Percentiles rank a stretch among this genome's conserved stretches.
Evolutionary conservation across 2,888 invertebrate genomes (phyloP).

Genomic region (Zygogramma bicolorata): DNA sequence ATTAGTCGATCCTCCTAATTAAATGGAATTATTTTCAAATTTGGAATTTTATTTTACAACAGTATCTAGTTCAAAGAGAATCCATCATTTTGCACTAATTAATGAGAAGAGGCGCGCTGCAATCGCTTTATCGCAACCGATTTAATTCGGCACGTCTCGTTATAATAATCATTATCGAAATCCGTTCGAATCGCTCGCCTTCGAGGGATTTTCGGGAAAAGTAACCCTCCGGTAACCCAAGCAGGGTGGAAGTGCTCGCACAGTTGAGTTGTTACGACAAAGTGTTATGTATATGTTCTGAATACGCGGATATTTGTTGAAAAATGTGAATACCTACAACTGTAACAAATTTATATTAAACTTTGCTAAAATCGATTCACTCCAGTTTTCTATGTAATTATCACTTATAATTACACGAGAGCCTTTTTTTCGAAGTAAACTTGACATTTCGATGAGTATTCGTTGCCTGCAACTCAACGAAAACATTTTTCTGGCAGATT

Average conservation of each 20-base stretch:
- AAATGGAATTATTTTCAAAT: conserved; percentile 33
- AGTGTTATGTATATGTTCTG: too few relatives aligned
- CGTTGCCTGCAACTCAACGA: too few relatives aligned
- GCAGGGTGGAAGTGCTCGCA: not conserved
- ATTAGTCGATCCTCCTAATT: conserved; percentile 42
- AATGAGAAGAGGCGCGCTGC: conserved; percentile 36
- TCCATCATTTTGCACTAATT: conserved; percentile 44
- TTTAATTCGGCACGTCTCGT: conserved; percentile 44
- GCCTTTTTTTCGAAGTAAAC: too few relatives aligned
- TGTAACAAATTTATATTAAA: too few relatives aligned
- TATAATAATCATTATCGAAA: conserved; percentile 4
- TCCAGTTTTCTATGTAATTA: too few relatives aligned
- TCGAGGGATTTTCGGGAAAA: not conserved
- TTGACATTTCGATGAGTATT: too few relatives aligned
- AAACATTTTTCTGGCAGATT: too few relatives aligned
- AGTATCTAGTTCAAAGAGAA: conserved; percentile 43
- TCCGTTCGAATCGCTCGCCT: not conserved
- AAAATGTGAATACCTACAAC: too few relatives aligned
- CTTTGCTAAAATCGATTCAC: too few relatives aligned
- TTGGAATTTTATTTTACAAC: conserved; percentile 38
- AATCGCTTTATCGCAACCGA: conserved; percentile 41
- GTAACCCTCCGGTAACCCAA: not conserved
- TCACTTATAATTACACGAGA: too few relatives aligned
- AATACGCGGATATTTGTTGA: too few relatives aligned
- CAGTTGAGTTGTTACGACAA: not conserved